Base-by-base conservation (phyloP, 1,140 invertebrate species). In the Eupeodes corollae region DNA sequence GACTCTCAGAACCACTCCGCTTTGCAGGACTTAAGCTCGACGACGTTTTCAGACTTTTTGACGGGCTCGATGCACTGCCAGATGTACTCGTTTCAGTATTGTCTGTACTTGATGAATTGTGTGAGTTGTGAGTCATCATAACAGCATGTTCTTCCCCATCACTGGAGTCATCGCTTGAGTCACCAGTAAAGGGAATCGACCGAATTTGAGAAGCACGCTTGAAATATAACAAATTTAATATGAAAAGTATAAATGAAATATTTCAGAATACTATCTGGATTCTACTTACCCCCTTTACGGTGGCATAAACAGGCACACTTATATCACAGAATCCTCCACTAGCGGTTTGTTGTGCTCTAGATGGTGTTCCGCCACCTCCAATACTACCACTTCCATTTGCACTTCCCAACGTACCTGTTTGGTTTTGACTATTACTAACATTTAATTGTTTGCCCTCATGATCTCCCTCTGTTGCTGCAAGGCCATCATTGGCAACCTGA, bases 141-240 rank as follows among this genome's bases (percentile, higher is more conserved):
- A 52, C 63, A 57, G 42, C 72, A 58, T 50, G 70, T 55, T 86
- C 84, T 68, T 92, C 91, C 14, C 90, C 91, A 62, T 93, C 89
- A 37, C 88, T 91, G 5, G 91, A 94, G 52, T 92, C 91, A 61
- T 94, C 90, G 1, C 88, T 90, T n/a, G 89, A 92, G 54, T 96
- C 91, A 3, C 90, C 91, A 32, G 85, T 89, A 61, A 97, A 96
- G 11, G 92, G 91, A 77, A 93, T 89, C 10, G 88, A 93, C 53
- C 91, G 76, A 54, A 97, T 96, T 73, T 95, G 91, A 68, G 90
- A 93, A 38, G 91, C 91, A 61, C 91, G 79, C 83, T 91, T 55
- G 6, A 46, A 42, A 42, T 48, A 37, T 41, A 54, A 46, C 44
- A 49, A 46, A 18, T 38, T 2, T n/a, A n/a, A n/a, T 34, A n/a